Conservation (phyloP, 2,113 vertebrate genomes). For the Corythornis vintsioides region DNA sequence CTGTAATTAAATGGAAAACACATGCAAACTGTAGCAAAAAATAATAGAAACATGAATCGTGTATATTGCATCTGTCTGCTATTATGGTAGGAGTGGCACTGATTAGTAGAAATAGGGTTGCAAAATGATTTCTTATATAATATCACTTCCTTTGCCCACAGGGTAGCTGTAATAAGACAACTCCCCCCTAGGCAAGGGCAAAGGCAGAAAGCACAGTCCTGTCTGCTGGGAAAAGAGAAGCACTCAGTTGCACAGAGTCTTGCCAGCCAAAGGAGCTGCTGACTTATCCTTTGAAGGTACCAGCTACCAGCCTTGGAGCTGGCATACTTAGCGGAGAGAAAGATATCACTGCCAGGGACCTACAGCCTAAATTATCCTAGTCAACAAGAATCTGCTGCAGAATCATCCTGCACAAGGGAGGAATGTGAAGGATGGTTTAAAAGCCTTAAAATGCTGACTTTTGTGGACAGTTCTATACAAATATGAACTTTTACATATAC, state of each 20-base stretch:
- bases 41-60: conserved; percentile 47
- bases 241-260: not conserved
- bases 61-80: conserved; percentile 52
- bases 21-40: conserved; percentile 60
- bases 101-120: conserved; percentile 55
- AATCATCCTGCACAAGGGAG: not conserved
- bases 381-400: not conserved
- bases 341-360: not conserved
- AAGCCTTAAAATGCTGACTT: not conserved
- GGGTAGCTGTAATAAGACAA: conserved; percentile 22
- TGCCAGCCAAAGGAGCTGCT: not conserved
- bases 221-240: conserved; percentile 41
- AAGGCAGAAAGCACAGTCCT: conserved; percentile 7
- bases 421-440: not conserved
- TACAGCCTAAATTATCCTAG: not conserved
- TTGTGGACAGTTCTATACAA: not conserved
- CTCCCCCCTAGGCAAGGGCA: conserved; percentile 19
- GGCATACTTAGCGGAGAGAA: not conserved
- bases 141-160: conserved; percentile 39
- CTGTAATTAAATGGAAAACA: conserved; percentile 65
- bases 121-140: conserved; percentile 54
- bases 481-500: not conserved
- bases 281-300: conserved; percentile 5
- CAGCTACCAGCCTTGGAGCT: not conserved
- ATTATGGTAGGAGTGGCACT: conserved; percentile 62